Evolutionary conservation across 2,797 vertebrate genomes (phyloP).

Genomic region (Pseudomugil gertrudae): DNA sequence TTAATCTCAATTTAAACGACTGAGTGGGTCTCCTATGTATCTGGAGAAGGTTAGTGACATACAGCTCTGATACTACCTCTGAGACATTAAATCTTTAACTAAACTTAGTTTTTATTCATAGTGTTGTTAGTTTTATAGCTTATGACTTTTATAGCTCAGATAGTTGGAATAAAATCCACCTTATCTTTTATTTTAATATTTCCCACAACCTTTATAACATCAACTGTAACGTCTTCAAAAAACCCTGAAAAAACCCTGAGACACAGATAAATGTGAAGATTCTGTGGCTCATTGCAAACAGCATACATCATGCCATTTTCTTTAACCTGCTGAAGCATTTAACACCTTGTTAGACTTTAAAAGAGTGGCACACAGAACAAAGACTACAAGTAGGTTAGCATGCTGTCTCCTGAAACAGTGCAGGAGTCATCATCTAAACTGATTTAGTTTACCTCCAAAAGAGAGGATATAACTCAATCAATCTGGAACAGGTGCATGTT

Average conservation of each 20-base stretch:
- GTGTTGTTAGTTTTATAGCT: neutral
- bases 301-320: neutral
- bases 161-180: neutral
- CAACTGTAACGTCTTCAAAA: neutral
- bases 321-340: no score
- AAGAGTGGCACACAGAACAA: neutral
- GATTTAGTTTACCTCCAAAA: neutral
- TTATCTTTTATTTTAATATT: neutral
- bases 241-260: slow-evolving; percentile 12
- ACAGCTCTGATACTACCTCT: slow-evolving; percentile 29
- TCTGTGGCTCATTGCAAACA: neutral
- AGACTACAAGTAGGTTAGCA: neutral
- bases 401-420: neutral
- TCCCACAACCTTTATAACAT: neutral
- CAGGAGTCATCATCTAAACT: neutral
- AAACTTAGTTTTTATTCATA: neutral
- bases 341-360: no score
- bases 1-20: slow-evolving; percentile 73
- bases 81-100: slow-evolving; percentile 17
- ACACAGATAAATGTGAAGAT: slow-evolving; percentile 18
- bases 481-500: neutral
- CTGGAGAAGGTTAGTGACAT: slow-evolving; percentile 32
- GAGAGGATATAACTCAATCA: neutral
- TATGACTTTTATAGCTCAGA: no score
- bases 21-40: slow-evolving; percentile 37